These are phyloP conservation scores for Choristoneura fumiferana DNA, from an alignment of 1,140 invertebrate genomes.

Conservation along the genomic window DNA sequence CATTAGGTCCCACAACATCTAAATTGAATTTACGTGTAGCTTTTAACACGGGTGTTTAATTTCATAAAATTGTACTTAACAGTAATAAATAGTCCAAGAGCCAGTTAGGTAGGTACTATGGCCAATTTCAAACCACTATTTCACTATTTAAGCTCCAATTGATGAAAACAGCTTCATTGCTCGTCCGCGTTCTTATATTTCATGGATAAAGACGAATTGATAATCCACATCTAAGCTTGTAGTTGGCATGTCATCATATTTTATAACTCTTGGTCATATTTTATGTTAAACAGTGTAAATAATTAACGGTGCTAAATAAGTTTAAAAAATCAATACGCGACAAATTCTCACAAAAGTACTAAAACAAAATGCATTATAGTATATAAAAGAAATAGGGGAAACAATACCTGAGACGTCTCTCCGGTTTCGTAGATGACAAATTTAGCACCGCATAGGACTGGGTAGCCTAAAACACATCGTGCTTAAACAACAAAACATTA, in stretches of 20 bases:
- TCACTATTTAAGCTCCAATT: no score
- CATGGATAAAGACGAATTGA: no score
- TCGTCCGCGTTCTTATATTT: neutral
- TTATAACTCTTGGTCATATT: neutral
- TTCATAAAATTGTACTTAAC: no score
- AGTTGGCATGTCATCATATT: neutral
- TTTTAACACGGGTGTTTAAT: neutral
- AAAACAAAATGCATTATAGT: conserved; percentile 6
- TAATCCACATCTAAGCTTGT: no score
- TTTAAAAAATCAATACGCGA: neutral
- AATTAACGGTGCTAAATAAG: conserved; percentile 13
- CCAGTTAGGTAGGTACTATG: neutral
- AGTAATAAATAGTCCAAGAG: no score
- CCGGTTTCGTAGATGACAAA: conserved; percentile 23
- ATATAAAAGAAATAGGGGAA: neutral
- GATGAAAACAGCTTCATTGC: neutral
- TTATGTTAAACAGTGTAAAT: neutral
- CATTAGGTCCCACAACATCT: conserved; percentile 1
- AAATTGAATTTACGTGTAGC: neutral
- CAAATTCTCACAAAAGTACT: neutral
- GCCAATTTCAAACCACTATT: neutral
- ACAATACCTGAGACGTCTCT: conserved; percentile 6
- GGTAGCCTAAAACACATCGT: conserved; percentile 70
- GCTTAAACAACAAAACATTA: conserved; percentile 69
- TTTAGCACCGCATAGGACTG: conserved; percentile 57